Conservation (phyloP, 2,797 vertebrate species). For the Periparus ater region DNA sequence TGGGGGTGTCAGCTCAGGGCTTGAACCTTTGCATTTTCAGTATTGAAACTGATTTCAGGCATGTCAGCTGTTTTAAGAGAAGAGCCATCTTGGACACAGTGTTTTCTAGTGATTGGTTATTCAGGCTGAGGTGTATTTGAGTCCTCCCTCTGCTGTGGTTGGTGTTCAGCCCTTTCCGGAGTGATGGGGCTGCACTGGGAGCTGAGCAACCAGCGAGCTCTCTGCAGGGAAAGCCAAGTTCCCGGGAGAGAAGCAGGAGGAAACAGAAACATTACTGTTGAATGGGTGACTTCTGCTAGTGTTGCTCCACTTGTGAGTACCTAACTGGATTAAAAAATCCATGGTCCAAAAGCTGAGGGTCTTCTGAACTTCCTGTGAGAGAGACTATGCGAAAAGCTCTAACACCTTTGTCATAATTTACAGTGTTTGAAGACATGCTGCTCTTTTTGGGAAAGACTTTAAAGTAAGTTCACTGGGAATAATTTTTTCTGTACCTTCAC, state of each 20-base stretch:
- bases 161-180: background rate
- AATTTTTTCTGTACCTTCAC: background rate
- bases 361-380: background rate
- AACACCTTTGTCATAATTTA: background rate
- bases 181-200: accelerated
- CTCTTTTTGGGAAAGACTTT: background rate
- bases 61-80: background rate
- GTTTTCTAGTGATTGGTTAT: background rate
- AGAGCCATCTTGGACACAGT: background rate
- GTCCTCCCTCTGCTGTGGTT: background rate
- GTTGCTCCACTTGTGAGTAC: background rate
- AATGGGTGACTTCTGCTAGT: background rate
- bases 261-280: background rate
- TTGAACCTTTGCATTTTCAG: accelerated
- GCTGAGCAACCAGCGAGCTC: background rate
- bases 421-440: background rate
- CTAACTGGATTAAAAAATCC: background rate
- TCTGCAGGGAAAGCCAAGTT: background rate
- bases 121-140: background rate
- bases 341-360: background rate
- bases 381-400: background rate
- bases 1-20: background rate
- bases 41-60: background rate
- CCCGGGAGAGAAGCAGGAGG: accelerated
- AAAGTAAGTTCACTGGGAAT: background rate